A percentile compares a stretch with the other conserved stretches of the same genome.
phyloP scores from a whole-genome alignment of 2,113 vertebrate species.

The Pomatorhinus ruficollis region DNA sequence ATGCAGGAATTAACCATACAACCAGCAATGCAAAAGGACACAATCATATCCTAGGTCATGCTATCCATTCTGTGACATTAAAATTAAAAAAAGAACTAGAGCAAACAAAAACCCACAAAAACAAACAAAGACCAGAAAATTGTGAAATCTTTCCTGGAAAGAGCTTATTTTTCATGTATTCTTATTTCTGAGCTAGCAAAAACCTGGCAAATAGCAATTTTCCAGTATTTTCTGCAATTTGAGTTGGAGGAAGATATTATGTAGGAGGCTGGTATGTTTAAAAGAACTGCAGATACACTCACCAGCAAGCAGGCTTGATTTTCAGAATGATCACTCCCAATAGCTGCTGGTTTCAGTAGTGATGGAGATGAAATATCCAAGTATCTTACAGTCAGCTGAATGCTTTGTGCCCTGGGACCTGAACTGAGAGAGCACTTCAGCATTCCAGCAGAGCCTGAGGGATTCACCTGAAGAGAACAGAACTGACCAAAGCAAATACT shows the following conservation, averaged over 20 bases:
- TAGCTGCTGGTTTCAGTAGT: not conserved
- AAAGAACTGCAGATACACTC: not conserved
- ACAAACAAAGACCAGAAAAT: not conserved
- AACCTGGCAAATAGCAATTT: not conserved
- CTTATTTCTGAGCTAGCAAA: not conserved
- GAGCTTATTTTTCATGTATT: not conserved
- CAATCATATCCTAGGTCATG: not conserved
- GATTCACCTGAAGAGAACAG: not conserved
- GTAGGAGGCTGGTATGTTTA: not conserved
- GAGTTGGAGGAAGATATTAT: not conserved
- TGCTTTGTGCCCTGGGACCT: not conserved
- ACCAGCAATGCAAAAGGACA: not conserved
- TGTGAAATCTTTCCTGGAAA: not conserved
- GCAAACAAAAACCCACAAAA: not conserved
- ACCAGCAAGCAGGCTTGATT: not conserved
- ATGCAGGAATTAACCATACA: not conserved
- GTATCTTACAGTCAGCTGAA: not conserved
- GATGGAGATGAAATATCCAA: not conserved
- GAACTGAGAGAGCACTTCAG: not conserved
- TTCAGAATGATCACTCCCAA: not conserved
- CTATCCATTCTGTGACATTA: not conserved
- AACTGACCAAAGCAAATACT: not conserved
- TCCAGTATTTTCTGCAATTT: not conserved
- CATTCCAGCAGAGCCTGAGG: not conserved
- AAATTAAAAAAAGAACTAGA: not conserved